Evolutionary conservation across 53 echinoderm and acorn worm genomes (phyloP).

Genomic region (Paelopatides confundens): DNA sequence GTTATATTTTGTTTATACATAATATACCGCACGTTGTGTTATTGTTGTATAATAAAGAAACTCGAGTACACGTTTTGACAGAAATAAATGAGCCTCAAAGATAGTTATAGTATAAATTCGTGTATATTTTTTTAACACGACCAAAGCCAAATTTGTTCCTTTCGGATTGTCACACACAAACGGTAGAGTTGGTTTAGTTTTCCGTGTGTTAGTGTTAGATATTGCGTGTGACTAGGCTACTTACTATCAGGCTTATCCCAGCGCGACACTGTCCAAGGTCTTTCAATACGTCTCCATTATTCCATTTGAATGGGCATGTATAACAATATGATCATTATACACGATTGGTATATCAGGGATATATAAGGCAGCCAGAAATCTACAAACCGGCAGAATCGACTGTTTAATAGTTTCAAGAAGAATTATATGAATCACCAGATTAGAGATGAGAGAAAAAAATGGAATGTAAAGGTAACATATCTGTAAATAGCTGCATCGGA

Average conservation of each 20-base stretch:
- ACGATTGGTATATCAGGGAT: no score
- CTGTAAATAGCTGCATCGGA: no score
- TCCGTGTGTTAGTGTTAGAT: not conserved
- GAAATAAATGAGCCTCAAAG: not conserved
- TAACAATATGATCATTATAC: not conserved
- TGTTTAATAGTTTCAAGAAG: no score
- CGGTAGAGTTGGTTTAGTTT: not conserved
- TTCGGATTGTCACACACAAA: not conserved
- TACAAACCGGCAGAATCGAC: no score
- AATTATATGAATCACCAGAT: no score
- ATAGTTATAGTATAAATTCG: not conserved
- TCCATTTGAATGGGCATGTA: constrained; percentile 21
- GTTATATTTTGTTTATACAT: not conserved
- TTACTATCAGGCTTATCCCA: constrained; percentile 9
- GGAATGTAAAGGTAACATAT: no score
- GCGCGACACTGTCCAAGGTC: constrained; percentile 27
- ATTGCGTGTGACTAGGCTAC: constrained; percentile 28
- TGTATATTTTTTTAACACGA: not conserved
- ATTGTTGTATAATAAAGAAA: not conserved
- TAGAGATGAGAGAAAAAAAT: no score
- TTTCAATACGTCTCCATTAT: constrained; percentile 32
- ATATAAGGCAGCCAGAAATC: not conserved
- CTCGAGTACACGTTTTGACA: constrained; percentile 24
- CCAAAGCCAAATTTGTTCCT: not conserved
- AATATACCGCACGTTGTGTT: constrained; percentile 12